Percentiles rank a stretch among this genome's conserved stretches.
These are phyloP conservation scores for Lichenostomus cassidix DNA, from an alignment of 2,113 vertebrate species.

Conservation along the genomic window DNA sequence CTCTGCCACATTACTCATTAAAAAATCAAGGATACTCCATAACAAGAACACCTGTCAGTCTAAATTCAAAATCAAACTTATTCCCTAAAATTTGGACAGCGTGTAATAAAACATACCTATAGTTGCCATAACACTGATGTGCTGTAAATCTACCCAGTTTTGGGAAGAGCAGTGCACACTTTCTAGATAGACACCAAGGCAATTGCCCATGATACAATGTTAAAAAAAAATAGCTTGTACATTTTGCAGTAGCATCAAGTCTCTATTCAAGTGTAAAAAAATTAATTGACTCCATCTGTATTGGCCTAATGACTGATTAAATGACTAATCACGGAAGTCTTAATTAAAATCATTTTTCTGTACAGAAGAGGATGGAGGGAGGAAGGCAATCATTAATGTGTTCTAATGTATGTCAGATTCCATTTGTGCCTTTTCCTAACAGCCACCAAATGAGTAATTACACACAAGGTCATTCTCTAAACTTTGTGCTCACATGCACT, in stretches of 20 bases:
- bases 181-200: neutral
- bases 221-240: conserved; percentile 21
- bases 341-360: conserved; percentile 76
- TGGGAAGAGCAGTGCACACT: neutral
- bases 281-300: conserved; percentile 75
- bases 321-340: conserved; percentile 77
- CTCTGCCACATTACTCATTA: neutral
- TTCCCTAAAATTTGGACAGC: neutral
- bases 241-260: conserved; percentile 56
- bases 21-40: neutral
- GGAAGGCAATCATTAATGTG: conserved; percentile 61
- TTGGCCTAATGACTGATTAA: conserved; percentile 78
- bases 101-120: neutral
- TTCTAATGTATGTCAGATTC: conserved; percentile 53
- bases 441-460: conserved; percentile 56
- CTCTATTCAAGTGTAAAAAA: conserved; percentile 72
- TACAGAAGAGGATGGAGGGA: conserved; percentile 51
- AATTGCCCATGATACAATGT: neutral
- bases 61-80: neutral
- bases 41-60: neutral
- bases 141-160: neutral
- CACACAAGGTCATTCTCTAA: conserved; percentile 54
- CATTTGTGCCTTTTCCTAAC: conserved; percentile 51
- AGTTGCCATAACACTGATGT: neutral
- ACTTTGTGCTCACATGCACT: neutral